Evolutionary conservation across 1,140 invertebrate genomes (phyloP), one percentile per base, ranked within the genome.

Genomic region (Aphaenogaster rudis): DNA sequence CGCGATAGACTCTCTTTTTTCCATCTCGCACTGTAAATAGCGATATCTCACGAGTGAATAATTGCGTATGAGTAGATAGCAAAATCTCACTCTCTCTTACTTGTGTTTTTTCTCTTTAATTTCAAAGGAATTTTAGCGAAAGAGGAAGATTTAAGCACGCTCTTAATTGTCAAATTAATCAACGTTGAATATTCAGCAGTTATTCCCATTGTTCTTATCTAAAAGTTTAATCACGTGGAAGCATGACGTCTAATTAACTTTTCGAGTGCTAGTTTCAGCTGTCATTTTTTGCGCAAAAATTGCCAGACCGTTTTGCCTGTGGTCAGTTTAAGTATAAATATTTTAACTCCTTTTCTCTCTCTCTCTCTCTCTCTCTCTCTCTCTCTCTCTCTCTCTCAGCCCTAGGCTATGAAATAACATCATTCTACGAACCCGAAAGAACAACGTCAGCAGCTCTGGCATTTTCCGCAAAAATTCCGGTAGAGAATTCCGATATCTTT

Each of bases 381-480:
- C 21, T 69, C 42, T 69, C 17, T n/a, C n/a, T 28, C 21, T 28
- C n/a, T 28, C 50, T 11, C 13, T 28, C 63, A 61, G 48, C 77
- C n/a, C 33, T 48, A 39, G 77, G 59, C 59, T 81, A 42, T 81
- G n/a, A 69, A 54, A 54, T 69, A 69, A 80, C 78, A 80, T 71
- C 33, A 48, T 81, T 54, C 28, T 79, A 50, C 17, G 9, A 57
- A 39, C 61, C 61, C 33, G 61, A 81, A 71, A 71, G 64, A 81
- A 71, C 48, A 71, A 36, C 21, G 54, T 78, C 76, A 76, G 76
- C 50, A 15, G 36, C 8, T 11, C 48, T 28, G 61, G 39, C 77
- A 79, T 79, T 79, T 79, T 79, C 77, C 59, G 61, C 45, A 79
- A 66, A 79, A 79, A 79, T 79, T 79, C 77, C 45, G 45, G 11